Base-by-base conservation (phyloP, 2,888 invertebrate genomes). In the Drosophila parthenogenetica region DNA sequence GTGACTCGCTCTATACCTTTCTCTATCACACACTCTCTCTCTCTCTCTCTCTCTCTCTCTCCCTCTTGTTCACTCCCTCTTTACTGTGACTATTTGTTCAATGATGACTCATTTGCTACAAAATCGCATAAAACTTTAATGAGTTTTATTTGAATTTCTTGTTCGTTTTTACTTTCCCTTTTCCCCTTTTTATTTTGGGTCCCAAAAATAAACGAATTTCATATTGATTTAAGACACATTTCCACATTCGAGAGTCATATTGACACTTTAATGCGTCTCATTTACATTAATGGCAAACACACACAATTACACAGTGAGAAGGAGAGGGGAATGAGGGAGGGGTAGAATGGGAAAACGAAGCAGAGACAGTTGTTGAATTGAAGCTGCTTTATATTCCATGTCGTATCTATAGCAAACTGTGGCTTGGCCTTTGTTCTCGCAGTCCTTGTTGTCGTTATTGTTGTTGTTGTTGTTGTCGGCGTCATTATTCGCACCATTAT, bases 401-500 rank as follows among this genome's bases (percentile, higher is more conserved):
- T 53, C 25, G 51, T 55, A 73, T 74, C 74, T 70, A 62, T 65
- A 29, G 65, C 42, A 11, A n/a, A 45, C 49, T 59, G 62, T 45
- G 71, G 72, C 66, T 62, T 65, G 69, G n/a, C 69, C 69, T 69
- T 74, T 74, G 74, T 74, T 53, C 49, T 61, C 13, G 35, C 45
- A 14, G 32, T 69, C 53, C 55, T 53, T 35, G 42, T 42, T 57
- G 39, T 17, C 16, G 14, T 46, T 48, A 48, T 25, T 42, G 51
- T 61, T 32, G 65, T 42, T 61, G 62, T 35, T 48, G 35, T 22
- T 61, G 42, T 75, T 79, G 82, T 70, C 82, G 71, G 83, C 77
- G 65, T 79, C 77, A 86, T 84, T 84, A 83, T 83, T 83, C 81
- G 83, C 84, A 70, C 81, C 83, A 84, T 84, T 84, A 84, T 84